These are phyloP conservation scores for Amazona guildingii DNA, from an alignment of 2,113 vertebrate species.

Conservation along the genomic window DNA sequence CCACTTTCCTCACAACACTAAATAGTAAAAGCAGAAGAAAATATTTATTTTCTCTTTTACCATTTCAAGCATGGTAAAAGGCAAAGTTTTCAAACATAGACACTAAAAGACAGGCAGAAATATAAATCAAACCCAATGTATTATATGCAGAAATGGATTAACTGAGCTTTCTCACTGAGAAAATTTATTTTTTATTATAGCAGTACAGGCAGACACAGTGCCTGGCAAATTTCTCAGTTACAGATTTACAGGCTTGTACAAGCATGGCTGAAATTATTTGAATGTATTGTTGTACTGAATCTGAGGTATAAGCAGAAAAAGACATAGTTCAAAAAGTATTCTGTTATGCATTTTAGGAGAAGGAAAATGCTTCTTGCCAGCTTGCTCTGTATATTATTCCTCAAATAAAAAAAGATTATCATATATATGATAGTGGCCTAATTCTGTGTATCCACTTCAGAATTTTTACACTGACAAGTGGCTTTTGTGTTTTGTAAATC, in stretches of 20 bases:
- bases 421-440: background rate
- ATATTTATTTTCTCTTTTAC: background rate
- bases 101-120: background rate
- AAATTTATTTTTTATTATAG: background rate
- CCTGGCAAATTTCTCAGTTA: background rate
- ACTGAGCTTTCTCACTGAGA: background rate
- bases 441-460: background rate
- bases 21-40: background rate
- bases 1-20: background rate
- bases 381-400: background rate
- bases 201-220: background rate
- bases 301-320: background rate
- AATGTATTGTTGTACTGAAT: background rate
- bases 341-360: background rate
- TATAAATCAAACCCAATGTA: background rate
- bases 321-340: background rate
- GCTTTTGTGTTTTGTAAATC: background rate
- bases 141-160: background rate
- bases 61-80: background rate
- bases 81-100: background rate
- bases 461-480: background rate
- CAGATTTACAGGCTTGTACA: background rate
- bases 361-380: background rate
- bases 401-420: background rate
- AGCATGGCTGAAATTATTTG: background rate